Evolutionary conservation across 2,888 invertebrate species (phyloP).

Genomic region (Bursaphelenchus okinawaensis): DNA sequence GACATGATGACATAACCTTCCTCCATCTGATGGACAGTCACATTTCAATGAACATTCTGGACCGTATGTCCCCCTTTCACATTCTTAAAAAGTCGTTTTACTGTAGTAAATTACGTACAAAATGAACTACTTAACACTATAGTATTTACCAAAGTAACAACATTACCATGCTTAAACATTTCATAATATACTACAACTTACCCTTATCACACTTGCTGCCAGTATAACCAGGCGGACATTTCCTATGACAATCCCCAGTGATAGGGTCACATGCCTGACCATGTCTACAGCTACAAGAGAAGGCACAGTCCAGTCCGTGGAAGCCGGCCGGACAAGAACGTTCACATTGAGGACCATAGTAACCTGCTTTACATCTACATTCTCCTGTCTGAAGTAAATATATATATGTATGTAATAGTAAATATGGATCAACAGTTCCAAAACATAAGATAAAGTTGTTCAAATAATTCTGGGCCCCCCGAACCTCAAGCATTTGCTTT

Average conservation of each 20-base stretch:
- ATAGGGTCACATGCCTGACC: slow-evolving; percentile 51
- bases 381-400: slow-evolving; percentile 61
- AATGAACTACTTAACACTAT: too few species aligned
- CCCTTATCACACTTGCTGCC: slow-evolving; percentile 59
- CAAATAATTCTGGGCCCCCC: too few species aligned
- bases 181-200: slow-evolving; percentile 20
- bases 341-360: slow-evolving; percentile 60
- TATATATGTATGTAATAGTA: slow-evolving; percentile 35
- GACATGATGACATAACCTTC: slow-evolving; percentile 58
- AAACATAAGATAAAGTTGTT: too few species aligned
- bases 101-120: too few species aligned
- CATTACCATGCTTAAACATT: not conserved
- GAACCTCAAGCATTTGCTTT: too few species aligned
- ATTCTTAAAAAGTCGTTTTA: slow-evolving; percentile 38
- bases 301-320: slow-evolving; percentile 63
- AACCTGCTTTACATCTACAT: slow-evolving; percentile 72
- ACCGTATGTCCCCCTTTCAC: slow-evolving; percentile 73
- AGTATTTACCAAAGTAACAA: not conserved
- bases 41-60: slow-evolving; percentile 53
- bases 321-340: slow-evolving; percentile 58
- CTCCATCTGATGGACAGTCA: not conserved
- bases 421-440: too few species aligned
- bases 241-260: slow-evolving; percentile 63
- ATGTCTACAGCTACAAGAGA: slow-evolving; percentile 53
- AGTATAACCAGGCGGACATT: slow-evolving; percentile 61